A percentile compares a stretch with the other conserved stretches of the same genome.
phyloP scores from a whole-genome alignment of 2,888 invertebrate genomes.

The Hirtodrosophila cameraria region DNA sequence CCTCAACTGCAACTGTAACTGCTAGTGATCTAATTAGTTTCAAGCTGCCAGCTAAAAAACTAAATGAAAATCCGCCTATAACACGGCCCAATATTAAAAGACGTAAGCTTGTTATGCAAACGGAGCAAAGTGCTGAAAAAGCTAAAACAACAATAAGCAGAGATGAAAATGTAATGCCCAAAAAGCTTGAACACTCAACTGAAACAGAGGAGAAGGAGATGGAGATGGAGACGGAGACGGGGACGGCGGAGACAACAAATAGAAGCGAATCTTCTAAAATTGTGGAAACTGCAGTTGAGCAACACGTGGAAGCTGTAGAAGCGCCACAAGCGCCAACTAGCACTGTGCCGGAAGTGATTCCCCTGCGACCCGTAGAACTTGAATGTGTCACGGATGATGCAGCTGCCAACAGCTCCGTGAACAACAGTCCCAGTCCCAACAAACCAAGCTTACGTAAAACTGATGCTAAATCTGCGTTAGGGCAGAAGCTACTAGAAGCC shows the following conservation, averaged over 20 bases:
- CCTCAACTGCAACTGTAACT: too few species aligned
- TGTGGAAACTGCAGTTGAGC: background rate
- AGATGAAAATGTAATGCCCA: slow-evolving; percentile 1
- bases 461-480: slow-evolving; percentile 66
- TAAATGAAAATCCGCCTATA: slow-evolving; percentile 42
- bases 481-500: slow-evolving; percentile 79
- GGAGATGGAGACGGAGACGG: too few species aligned
- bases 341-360: slow-evolving; percentile 35
- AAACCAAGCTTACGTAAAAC: slow-evolving; percentile 47
- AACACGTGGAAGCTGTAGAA: slow-evolving; percentile 5
- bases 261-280: background rate
- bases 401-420: background rate
- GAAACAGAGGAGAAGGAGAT: too few species aligned
- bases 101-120: slow-evolving; percentile 69
- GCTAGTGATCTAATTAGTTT: slow-evolving; percentile 12
- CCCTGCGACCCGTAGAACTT: background rate
- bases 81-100: slow-evolving; percentile 78
- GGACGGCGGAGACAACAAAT: background rate
- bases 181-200: too few species aligned
- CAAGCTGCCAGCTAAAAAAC: slow-evolving; percentile 32
- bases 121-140: slow-evolving; percentile 25
- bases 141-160: background rate
- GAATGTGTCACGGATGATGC: slow-evolving; percentile 1
- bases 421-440: slow-evolving; percentile 8
- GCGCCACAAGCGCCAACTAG: slow-evolving; percentile 50